phyloP scores from a whole-genome alignment of 2,113 vertebrate species.

The Brachionichthys hirsutus region DNA sequence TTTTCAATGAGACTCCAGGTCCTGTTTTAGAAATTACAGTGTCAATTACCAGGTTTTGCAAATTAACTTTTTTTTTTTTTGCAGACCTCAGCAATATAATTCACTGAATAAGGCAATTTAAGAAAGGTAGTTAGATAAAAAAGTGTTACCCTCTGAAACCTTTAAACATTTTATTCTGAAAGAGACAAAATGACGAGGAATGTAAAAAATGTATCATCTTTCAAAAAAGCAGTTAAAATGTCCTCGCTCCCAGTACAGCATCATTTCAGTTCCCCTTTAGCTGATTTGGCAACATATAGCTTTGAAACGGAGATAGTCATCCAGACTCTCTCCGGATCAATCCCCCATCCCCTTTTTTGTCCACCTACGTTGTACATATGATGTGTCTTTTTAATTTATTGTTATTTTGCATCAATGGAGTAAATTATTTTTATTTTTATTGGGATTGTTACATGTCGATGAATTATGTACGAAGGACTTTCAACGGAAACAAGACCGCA shows the following conservation, averaged over 20 bases:
- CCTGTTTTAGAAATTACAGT: slow-evolving; percentile 39
- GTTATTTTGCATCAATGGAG: no score
- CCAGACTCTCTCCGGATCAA: no score
- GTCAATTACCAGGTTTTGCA: slow-evolving; percentile 17
- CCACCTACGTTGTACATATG: no score
- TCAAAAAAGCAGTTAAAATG: background rate
- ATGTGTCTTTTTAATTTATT: no score
- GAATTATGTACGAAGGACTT: no score
- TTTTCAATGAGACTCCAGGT: slow-evolving; percentile 10
- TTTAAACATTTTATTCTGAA: slow-evolving; percentile 5
- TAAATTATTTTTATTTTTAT: no score
- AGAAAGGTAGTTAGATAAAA: background rate
- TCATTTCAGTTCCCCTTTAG: slow-evolving; percentile 1
- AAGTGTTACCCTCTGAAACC: background rate
- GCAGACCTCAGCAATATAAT: slow-evolving; percentile 25
- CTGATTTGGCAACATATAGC: no score
- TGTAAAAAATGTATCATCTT: slow-evolving; percentile 5
- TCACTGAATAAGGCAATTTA: slow-evolving; percentile 29
- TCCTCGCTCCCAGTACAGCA: background rate
- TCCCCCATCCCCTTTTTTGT: no score
- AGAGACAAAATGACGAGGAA: slow-evolving; percentile 6
- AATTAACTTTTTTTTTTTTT: slow-evolving; percentile 44
- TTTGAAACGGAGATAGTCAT: no score
- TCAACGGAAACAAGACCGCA: no score
- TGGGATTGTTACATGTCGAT: no score